Percentiles rank a stretch among this genome's conserved stretches.
Evolutionary conservation across 2,797 vertebrate species (phyloP).

Genomic region (Rhincodon typus): DNA sequence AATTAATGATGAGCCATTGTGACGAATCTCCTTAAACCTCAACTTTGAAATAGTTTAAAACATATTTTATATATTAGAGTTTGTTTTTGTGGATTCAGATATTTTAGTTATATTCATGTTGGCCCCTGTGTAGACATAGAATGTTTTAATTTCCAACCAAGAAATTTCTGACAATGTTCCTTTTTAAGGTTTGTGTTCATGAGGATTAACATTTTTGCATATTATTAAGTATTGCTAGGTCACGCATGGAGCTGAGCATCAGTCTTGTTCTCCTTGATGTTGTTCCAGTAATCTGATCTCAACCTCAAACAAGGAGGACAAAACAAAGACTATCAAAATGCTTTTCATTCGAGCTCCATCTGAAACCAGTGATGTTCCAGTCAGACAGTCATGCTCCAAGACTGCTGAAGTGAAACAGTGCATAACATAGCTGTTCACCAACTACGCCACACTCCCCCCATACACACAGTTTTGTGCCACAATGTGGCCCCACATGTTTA

Average conservation of each 20-base stretch:
- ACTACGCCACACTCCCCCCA: background rate
- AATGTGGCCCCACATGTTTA: background rate
- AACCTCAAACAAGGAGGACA: slow-evolving; percentile 31
- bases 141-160: slow-evolving; percentile 8
- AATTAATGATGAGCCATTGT: background rate
- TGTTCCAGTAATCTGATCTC: slow-evolving; percentile 22
- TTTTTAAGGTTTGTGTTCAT: slow-evolving; percentile 13
- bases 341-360: slow-evolving; percentile 29
- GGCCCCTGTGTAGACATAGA: background rate
- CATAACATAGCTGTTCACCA: background rate
- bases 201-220: slow-evolving; percentile 26
- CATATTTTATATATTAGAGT: background rate
- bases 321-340: slow-evolving; percentile 9
- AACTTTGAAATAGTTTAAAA: background rate
- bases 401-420: slow-evolving; percentile 25
- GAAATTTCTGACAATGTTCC: slow-evolving; percentile 11
- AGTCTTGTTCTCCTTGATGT: slow-evolving; percentile 12
- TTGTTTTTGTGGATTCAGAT: background rate
- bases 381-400: slow-evolving; percentile 10
- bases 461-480: background rate
- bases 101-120: background rate
- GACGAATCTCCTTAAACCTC: background rate
- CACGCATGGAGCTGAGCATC: slow-evolving; percentile 23
- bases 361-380: slow-evolving; percentile 13
- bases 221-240: slow-evolving; percentile 12